Conservation (phyloP, 2,797 vertebrate species). For the Crenichthys baileyi region DNA sequence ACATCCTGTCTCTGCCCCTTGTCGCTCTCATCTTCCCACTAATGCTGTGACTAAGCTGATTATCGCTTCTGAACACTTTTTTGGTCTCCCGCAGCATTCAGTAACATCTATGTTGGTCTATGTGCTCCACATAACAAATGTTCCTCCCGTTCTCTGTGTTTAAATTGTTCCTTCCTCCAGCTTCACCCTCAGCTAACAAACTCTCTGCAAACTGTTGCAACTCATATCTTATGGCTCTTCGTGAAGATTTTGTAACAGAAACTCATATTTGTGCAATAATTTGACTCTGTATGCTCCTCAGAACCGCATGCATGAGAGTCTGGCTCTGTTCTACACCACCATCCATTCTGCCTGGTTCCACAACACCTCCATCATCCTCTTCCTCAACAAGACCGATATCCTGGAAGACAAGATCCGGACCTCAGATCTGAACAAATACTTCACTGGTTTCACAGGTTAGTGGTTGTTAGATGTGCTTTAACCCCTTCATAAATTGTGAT, state of each 20-base stretch:
- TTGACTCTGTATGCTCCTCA: constrained; percentile 39
- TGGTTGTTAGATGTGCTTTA: background rate
- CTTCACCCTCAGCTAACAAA: constrained; percentile 22
- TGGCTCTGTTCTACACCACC: constrained; percentile 85
- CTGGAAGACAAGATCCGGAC: constrained; percentile 82
- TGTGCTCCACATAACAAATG: constrained; percentile 27
- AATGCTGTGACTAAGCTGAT: constrained; percentile 53
- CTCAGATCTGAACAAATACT: constrained; percentile 81
- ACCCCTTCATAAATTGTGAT: background rate
- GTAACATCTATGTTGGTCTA: constrained; percentile 55
- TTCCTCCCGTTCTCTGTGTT: constrained; percentile 13
- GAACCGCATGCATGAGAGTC: constrained; percentile 86
- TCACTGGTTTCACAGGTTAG: constrained; percentile 77
- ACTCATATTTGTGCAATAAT: background rate
- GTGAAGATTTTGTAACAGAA: background rate
- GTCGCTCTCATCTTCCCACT: constrained; percentile 18
- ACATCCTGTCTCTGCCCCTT: constrained; percentile 9
- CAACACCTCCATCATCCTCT: constrained; percentile 84
- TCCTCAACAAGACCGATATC: constrained; percentile 88
- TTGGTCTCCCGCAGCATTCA: constrained; percentile 52
- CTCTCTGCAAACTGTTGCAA: background rate
- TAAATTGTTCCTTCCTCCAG: constrained; percentile 9
- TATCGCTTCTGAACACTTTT: constrained; percentile 64
- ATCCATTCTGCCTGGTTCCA: constrained; percentile 83
- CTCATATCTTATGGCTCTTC: background rate